Base-by-base conservation (phyloP, 1,140 invertebrate genomes). In the Trachelipus rathkii region DNA sequence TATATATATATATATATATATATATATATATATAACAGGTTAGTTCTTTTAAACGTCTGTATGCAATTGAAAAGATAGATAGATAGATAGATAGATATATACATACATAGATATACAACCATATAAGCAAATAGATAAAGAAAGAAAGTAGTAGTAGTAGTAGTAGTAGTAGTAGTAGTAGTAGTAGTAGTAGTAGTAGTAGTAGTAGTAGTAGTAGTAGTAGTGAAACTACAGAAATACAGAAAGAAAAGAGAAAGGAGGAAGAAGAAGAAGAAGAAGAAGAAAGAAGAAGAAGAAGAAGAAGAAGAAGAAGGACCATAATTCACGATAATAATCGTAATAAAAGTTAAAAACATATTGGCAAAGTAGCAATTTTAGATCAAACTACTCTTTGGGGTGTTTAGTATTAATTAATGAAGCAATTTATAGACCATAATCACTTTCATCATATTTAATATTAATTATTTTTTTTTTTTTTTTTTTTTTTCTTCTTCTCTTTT, bases 261-360 rank as follows among this genome's bases (percentile, higher is more conserved):
- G 43, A 11, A 72, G 44, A 69, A 33, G 33, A 33, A 33, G 33
- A 33, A 33, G 33, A 33, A 33, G 33, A 33, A 33, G 33, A 33
- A 33, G 33, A 33, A 50, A 53, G 66, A 33, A 73, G 72, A 46
- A 60, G 67, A 60, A 74, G 73, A 74, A 44, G 67, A 44, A 74
- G 73, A 24, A 24, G 43, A 60, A 50, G 50, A 66, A 24, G 53
- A 60, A 73, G 19, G 6, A 33, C 33, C 33, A 3, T 33, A 33
- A 33, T 33, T 33, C 2, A 1, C 33, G 33, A 33, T 33, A 33
- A 33, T 33, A 33, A 33, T 33, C 33, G 6, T 33, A 33, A 33
- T 33, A 33, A 33, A 33, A 33, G 33, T 33, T n/a, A n/a, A 33
- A 33, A 33, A 33, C 33, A 33, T 33, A 50, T 60, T 74, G 43